Evolutionary conservation across 2,888 invertebrate genomes (phyloP).

Genomic region (Temnothorax unifasciatus): DNA sequence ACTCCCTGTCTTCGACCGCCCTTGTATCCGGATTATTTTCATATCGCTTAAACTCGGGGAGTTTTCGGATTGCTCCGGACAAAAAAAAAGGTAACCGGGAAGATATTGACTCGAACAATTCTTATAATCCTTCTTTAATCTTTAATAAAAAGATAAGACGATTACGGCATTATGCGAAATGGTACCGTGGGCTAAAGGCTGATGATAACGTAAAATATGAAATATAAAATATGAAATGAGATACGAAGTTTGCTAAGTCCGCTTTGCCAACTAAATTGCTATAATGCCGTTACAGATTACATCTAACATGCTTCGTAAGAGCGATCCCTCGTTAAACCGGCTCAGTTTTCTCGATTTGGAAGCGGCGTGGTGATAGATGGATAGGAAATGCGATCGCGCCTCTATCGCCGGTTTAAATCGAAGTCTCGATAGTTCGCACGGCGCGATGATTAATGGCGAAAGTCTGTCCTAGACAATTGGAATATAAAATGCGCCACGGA

Average conservation of each 20-base stretch:
- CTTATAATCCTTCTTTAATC: slow-evolving; percentile 33
- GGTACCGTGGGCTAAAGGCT: not conserved
- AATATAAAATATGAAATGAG: slow-evolving; percentile 35
- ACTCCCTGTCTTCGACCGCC: not conserved
- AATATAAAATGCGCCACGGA: slow-evolving; percentile 67
- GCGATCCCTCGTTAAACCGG: slow-evolving; percentile 48
- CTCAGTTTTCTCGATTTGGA: slow-evolving; percentile 35
- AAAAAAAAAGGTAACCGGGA: not conserved
- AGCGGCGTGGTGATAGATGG: slow-evolving; percentile 31
- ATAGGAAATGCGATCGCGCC: slow-evolving; percentile 63
- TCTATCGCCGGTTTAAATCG: slow-evolving; percentile 64
- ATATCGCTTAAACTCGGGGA: not conserved
- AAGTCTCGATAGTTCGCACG: slow-evolving; percentile 55
- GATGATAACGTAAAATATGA: slow-evolving; percentile 32
- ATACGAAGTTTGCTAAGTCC: slow-evolving; percentile 29
- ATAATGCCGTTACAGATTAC: slow-evolving; percentile 42
- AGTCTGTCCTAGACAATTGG: slow-evolving; percentile 72
- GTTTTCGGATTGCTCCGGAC: not conserved
- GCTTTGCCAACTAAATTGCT: slow-evolving; percentile 31
- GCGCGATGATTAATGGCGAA: slow-evolving; percentile 72
- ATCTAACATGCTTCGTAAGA: slow-evolving; percentile 39
- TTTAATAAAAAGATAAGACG: slow-evolving; percentile 24
- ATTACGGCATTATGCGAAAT: slow-evolving; percentile 27
- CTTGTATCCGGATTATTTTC: slow-evolving; percentile 6
- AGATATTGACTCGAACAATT: not conserved